Base-by-base conservation (phyloP, 30 jellyfish, hydroid and myxozoan genomes). In the Sanderia malayensis region DNA sequence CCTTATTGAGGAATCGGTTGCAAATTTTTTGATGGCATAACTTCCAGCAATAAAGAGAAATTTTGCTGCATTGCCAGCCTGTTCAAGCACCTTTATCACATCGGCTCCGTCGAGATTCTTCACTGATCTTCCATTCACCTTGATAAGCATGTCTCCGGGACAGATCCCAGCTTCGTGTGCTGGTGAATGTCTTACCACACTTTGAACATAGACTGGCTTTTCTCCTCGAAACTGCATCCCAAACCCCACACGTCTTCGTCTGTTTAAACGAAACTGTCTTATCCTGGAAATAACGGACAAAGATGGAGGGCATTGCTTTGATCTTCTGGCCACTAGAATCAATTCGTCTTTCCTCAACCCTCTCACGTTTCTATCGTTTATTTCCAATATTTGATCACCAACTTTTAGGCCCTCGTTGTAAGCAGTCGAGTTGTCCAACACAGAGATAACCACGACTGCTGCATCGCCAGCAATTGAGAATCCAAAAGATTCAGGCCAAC, bases 401-500 rank as follows among this genome's bases (percentile, higher is more conserved):
- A 93, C 89, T 31, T 67, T 79, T 18, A 87, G 58, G 25, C 96
- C 96, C 52, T 87, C 90, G 67, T 73, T 65, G 61, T 80, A 86
- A 10, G 96, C 96, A n/a, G 52, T 83, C 3, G 96, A 87, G 59
- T 73, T 57, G 45, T 62, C 76, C 22, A 34, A 67, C 18, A 87
- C 91, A 24, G 81, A 32, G 24, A 70, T 83, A 15, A 87, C 80
- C 15, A 87, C 86, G 24, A 87, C 94, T 4, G 96, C 94, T 2
- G 86, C 81, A 58, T 80, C 90, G 20, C 94, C 94, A 31, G 84
- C 83, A 55, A 87, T 64, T 22, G 81, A 30, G 63, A 87, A 79
- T 46, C 96, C 96, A 53, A 76, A 87, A 3, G 90, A 52, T 47
- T 79, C 94, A n/a, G 96, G 96, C 96, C 96, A 87, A 21, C 94